Conservation (phyloP, 2,113 vertebrate species). For the Hippocampus mohnikei region DNA sequence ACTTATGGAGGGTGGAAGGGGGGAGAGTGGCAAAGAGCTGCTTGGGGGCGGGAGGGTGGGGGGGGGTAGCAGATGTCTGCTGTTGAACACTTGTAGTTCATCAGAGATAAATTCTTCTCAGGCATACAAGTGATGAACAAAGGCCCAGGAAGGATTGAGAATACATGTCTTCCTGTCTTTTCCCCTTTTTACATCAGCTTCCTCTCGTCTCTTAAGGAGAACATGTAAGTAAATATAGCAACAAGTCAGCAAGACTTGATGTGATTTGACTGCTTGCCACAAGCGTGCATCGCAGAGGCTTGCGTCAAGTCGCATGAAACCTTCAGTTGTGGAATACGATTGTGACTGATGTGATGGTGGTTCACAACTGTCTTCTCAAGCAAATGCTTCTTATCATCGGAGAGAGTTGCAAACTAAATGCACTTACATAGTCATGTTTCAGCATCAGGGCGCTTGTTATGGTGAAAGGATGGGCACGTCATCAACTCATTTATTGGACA, state of each 20-base stretch:
- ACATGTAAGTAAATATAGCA: background rate
- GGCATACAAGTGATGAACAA: slow-evolving; percentile 27
- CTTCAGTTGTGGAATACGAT: background rate
- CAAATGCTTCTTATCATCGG: background rate
- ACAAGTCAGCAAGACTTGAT: background rate
- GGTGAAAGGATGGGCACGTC: background rate
- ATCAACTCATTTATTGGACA: background rate
- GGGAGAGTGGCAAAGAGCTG: slow-evolving; percentile 14
- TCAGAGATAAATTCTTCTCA: slow-evolving; percentile 30
- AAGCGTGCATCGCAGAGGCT: background rate
- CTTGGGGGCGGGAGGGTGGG: background rate
- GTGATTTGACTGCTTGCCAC: background rate
- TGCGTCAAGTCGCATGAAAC: too few species aligned
- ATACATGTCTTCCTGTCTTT: background rate
- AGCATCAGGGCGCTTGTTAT: background rate
- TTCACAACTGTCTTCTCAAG: background rate
- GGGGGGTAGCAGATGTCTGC: slow-evolving; percentile 49
- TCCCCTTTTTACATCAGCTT: slow-evolving; percentile 3
- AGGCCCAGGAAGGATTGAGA: slow-evolving; percentile 7
- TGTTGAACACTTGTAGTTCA: slow-evolving; percentile 42
- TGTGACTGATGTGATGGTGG: background rate
- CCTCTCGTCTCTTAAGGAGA: background rate
- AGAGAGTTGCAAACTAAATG: background rate
- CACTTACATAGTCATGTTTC: background rate
- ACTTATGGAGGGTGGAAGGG: slow-evolving; percentile 40